Conservation (phyloP, 2,113 vertebrate genomes). For the Cinclus mexicanus region DNA sequence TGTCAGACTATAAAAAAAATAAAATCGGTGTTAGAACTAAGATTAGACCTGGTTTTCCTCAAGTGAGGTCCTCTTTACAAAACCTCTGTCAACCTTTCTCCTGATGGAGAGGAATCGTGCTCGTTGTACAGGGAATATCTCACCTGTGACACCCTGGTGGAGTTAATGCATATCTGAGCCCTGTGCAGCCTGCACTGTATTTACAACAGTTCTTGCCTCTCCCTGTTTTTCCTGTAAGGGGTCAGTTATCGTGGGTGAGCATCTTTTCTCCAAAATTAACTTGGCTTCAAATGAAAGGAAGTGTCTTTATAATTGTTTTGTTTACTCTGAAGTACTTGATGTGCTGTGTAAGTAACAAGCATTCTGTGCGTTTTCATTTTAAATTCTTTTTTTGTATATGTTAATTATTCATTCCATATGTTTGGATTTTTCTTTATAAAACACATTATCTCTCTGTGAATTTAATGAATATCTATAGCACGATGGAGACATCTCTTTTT, state of each 20-base stretch:
- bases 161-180: neutral
- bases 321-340: constrained; percentile 29
- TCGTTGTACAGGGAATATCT: accelerated
- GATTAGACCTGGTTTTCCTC: neutral
- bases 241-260: constrained; percentile 26
- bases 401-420: neutral
- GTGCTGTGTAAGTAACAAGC: constrained; percentile 7
- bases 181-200: neutral
- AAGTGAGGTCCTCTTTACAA: neutral
- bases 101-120: neutral
- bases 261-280: constrained; percentile 55
- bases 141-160: neutral
- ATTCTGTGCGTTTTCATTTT: neutral
- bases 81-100: neutral
- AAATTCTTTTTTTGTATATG: neutral
- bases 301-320: constrained; percentile 34
- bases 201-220: neutral
- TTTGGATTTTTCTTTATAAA: neutral
- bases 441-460: neutral
- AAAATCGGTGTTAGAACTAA: neutral
- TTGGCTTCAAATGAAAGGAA: constrained; percentile 51
- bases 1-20: neutral
- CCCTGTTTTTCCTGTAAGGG: constrained; percentile 14
- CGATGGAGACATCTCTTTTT: neutral
- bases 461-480: neutral